Conservation (phyloP, 1,140 invertebrate species). For the Frieseomelitta varia region DNA sequence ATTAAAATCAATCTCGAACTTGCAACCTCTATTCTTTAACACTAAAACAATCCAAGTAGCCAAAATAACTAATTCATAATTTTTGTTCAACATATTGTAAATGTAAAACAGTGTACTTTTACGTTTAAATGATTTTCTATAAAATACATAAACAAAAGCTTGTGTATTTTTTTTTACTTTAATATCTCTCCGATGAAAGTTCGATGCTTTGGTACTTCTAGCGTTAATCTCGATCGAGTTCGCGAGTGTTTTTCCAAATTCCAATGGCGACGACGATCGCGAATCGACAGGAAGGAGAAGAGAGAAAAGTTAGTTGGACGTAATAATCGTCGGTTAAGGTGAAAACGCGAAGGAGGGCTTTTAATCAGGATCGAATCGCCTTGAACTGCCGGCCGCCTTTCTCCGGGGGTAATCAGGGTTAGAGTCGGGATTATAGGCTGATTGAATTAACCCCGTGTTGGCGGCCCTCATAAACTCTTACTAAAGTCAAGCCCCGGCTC, state of each 20-base stretch:
- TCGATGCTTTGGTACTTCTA: too few relatives aligned
- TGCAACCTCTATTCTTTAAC: too few relatives aligned
- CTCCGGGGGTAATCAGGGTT: slow-evolving; percentile 78
- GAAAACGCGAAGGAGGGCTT: slow-evolving; percentile 63
- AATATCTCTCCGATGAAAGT: too few relatives aligned
- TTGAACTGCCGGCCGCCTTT: slow-evolving; percentile 58
- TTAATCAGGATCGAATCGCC: slow-evolving; percentile 74
- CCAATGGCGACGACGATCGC: not conserved
- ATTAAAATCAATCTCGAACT: too few relatives aligned
- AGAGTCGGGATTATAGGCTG: slow-evolving; percentile 78
- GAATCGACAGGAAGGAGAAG: not conserved
- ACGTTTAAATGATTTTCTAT: too few relatives aligned
- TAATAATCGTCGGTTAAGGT: slow-evolving; percentile 30
- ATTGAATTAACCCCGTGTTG: slow-evolving; percentile 80
- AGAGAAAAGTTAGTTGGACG: not conserved
- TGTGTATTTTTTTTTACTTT: too few relatives aligned
- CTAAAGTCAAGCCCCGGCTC: slow-evolving; percentile 79
- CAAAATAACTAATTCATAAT: too few relatives aligned
- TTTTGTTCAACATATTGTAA: too few relatives aligned
- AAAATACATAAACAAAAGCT: too few relatives aligned
- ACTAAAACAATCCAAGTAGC: too few relatives aligned
- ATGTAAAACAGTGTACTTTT: too few relatives aligned
- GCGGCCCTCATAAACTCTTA: slow-evolving; percentile 80
- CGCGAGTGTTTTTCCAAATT: not conserved
- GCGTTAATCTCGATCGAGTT: too few relatives aligned